Percentiles rank a stretch among this genome's conserved stretches.
phyloP scores from a whole-genome alignment of 2,888 invertebrate genomes.

The Bhutanitis thaidina region DNA sequence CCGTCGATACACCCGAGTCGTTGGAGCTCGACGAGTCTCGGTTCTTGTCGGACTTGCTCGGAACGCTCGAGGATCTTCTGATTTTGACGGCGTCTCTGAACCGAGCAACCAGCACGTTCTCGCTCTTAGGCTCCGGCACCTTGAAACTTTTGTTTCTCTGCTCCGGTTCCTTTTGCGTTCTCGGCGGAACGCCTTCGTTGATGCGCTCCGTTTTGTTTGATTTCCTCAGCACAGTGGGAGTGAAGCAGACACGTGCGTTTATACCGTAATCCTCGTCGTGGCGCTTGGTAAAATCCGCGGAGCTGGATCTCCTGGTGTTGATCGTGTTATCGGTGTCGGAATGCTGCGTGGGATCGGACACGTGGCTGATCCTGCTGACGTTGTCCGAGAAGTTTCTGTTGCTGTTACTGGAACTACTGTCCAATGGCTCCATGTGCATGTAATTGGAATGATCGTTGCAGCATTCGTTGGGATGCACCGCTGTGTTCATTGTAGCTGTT shows the following conservation, averaged over 20 bases:
- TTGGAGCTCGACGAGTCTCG: slow-evolving; percentile 85
- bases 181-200: slow-evolving; percentile 48
- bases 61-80: slow-evolving; percentile 83
- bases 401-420: slow-evolving; percentile 61
- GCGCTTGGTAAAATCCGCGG: slow-evolving; percentile 82
- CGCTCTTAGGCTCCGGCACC: slow-evolving; percentile 62
- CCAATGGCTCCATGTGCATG: slow-evolving; percentile 64
- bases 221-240: slow-evolving; percentile 65
- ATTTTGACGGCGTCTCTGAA: slow-evolving; percentile 81
- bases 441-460: slow-evolving; percentile 62
- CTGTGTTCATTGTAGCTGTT: slow-evolving; percentile 60
- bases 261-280: slow-evolving; percentile 66
- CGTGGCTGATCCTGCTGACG: slow-evolving; percentile 76
- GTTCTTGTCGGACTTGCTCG: slow-evolving; percentile 84
- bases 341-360: slow-evolving; percentile 67
- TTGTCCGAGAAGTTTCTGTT: slow-evolving; percentile 73
- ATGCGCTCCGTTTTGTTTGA: slow-evolving; percentile 59
- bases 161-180: slow-evolving; percentile 36
- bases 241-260: slow-evolving; percentile 59
- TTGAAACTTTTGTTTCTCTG: slow-evolving; percentile 59
- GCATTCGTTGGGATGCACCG: slow-evolving; percentile 58
- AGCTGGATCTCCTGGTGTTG: slow-evolving; percentile 79
- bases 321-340: slow-evolving; percentile 66
- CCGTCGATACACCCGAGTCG: slow-evolving; percentile 85
- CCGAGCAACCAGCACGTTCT: slow-evolving; percentile 61